These are phyloP conservation scores for Rhizoglyphus robini DNA, from an alignment of 1,140 invertebrate genomes.

Conservation along the genomic window DNA sequence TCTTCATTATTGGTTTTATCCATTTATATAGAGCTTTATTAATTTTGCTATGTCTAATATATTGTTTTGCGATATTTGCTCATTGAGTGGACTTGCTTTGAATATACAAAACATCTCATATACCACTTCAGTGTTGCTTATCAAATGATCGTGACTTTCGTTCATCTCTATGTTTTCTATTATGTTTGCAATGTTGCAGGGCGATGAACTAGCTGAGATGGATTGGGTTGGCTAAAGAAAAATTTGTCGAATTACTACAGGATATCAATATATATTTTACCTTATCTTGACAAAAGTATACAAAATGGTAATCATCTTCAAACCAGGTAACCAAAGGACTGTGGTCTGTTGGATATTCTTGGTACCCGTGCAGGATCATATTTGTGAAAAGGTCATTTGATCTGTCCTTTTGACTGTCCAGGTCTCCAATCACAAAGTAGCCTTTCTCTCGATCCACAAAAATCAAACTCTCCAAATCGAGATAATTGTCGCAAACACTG, in stretches of 20 bases:
- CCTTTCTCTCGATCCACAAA: background rate
- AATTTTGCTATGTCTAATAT: background rate
- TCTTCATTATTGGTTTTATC: background rate
- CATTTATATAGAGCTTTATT: slow-evolving; percentile 9
- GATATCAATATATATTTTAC: no score
- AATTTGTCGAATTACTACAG: no score
- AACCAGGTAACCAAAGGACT: no score
- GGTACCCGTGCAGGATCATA: background rate
- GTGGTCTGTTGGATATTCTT: no score
- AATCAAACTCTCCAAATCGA: background rate
- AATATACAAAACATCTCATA: background rate
- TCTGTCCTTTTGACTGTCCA: background rate
- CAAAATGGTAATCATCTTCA: no score
- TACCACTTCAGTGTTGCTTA: no score
- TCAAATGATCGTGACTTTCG: no score
- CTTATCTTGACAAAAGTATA: no score
- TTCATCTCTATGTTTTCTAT: no score
- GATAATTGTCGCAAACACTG: background rate
- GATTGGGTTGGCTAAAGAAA: no score
- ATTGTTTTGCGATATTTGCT: background rate
- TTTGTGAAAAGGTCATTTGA: background rate
- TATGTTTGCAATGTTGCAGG: no score
- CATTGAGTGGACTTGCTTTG: background rate
- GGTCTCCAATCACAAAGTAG: background rate
- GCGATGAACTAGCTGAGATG: no score